These are phyloP conservation scores for Amphiduros pacificus DNA, from an alignment of 2,888 invertebrate species.

Conservation along the genomic window DNA sequence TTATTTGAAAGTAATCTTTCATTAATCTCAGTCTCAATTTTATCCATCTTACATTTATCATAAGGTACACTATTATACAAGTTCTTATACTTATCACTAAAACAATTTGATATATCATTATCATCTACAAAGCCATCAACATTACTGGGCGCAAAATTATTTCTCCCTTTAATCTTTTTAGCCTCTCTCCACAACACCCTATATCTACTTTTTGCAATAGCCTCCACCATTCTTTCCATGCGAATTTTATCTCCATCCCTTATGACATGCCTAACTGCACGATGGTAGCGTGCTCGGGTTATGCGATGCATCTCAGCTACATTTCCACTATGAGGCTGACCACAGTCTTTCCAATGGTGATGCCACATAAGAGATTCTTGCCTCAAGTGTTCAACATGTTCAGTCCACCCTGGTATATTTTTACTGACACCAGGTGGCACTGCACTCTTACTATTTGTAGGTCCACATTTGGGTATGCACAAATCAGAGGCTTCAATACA, in stretches of 20 bases:
- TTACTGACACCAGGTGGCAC: too few relatives aligned
- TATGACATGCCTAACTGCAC: not conserved
- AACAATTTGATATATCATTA: not conserved
- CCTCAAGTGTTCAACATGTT: not conserved
- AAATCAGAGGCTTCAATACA: too few relatives aligned
- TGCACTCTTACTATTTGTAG: too few relatives aligned
- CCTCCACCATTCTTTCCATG: not conserved
- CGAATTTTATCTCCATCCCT: not conserved
- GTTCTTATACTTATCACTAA: not conserved
- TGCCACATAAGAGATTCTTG: not conserved
- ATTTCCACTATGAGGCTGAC: not conserved
- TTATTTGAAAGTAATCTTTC: too few relatives aligned
- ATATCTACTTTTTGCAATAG: not conserved
- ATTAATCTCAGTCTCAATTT: not conserved
- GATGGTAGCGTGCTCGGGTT: not conserved
- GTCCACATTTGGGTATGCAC: too few relatives aligned
- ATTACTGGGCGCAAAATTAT: not conserved
- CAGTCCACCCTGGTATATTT: not conserved
- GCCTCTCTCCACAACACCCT: not conserved
- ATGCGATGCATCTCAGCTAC: not conserved
- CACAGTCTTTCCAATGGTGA: not conserved
- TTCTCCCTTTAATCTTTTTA: not conserved
- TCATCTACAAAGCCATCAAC: not conserved
- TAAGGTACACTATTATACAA: not conserved
- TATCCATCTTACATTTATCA: not conserved